Evolutionary conservation across 2,113 vertebrate genomes (phyloP).

Genomic region (Rhinoderma darwinii): DNA sequence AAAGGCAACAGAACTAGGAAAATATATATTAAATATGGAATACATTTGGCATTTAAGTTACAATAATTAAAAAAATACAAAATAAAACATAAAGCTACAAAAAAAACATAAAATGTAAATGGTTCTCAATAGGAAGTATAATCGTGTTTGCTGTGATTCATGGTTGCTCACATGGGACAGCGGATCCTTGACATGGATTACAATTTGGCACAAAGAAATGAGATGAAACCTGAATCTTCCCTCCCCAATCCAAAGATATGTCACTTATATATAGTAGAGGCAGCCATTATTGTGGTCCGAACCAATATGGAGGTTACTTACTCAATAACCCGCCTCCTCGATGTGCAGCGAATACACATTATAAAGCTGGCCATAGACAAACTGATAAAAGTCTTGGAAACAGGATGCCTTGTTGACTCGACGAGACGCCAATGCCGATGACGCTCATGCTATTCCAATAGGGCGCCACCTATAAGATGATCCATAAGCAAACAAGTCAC

Average conservation of each 20-base stretch:
- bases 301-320: not conserved
- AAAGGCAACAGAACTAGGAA: conserved; percentile 27
- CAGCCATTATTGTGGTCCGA: not conserved
- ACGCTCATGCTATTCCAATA: no score
- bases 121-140: not conserved
- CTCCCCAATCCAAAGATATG: not conserved
- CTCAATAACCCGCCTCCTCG: not conserved
- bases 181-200: not conserved
- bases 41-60: conserved; percentile 58
- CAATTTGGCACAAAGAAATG: conserved; percentile 36
- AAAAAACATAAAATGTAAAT: not conserved
- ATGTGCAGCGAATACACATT: not conserved
- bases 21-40: conserved; percentile 60
- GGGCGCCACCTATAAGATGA: not conserved
- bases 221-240: not conserved
- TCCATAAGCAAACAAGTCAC: not conserved
- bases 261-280: not conserved
- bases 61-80: conserved; percentile 33
- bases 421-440: not conserved
- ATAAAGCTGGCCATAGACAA: not conserved
- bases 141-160: not conserved
- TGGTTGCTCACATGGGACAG: not conserved
- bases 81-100: conserved; percentile 36
- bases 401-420: not conserved
- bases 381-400: not conserved